These are phyloP conservation scores for Coenonympha glycerion DNA, from an alignment of 2,888 invertebrate species.

Conservation along the genomic window DNA sequence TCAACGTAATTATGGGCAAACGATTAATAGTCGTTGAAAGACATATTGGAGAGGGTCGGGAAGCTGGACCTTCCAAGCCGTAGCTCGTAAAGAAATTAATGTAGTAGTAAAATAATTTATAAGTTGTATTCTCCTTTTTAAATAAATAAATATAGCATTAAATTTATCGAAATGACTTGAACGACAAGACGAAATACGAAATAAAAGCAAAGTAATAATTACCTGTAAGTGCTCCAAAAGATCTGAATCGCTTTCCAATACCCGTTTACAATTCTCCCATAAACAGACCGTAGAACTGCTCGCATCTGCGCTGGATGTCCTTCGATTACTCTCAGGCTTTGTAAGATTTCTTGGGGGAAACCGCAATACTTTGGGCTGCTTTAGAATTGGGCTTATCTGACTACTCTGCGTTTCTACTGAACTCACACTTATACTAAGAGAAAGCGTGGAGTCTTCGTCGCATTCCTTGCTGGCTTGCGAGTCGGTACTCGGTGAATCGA, in stretches of 20 bases:
- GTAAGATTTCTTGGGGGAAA: conserved; percentile 79
- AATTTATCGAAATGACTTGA: background rate
- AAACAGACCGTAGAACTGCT: conserved; percentile 79
- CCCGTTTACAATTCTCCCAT: conserved; percentile 88
- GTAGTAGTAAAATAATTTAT: no score
- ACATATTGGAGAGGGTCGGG: no score
- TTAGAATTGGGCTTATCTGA: conserved; percentile 84
- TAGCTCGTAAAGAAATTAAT: no score
- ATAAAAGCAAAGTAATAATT: conserved; percentile 28
- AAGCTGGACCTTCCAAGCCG: no score
- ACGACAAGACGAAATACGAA: background rate
- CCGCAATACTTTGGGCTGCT: conserved; percentile 87
- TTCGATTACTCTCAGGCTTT: conserved; percentile 50
- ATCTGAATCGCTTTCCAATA: conserved; percentile 86
- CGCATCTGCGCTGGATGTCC: conserved; percentile 62
- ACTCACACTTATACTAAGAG: conserved; percentile 63
- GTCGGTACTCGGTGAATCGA: conserved; percentile 69
- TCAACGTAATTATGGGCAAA: no score
- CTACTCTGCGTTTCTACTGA: conserved; percentile 54
- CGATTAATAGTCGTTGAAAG: no score
- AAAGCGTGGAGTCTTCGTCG: conserved; percentile 67
- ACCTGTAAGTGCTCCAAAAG: conserved; percentile 92
- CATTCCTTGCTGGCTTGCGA: conserved; percentile 69
- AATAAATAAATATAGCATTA: no score
- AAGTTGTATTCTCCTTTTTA: no score